Percentiles rank a stretch among this genome's conserved stretches.
Conservation (phyloP, 2,113 vertebrate genomes). For the Laterallus jamaicensis region DNA sequence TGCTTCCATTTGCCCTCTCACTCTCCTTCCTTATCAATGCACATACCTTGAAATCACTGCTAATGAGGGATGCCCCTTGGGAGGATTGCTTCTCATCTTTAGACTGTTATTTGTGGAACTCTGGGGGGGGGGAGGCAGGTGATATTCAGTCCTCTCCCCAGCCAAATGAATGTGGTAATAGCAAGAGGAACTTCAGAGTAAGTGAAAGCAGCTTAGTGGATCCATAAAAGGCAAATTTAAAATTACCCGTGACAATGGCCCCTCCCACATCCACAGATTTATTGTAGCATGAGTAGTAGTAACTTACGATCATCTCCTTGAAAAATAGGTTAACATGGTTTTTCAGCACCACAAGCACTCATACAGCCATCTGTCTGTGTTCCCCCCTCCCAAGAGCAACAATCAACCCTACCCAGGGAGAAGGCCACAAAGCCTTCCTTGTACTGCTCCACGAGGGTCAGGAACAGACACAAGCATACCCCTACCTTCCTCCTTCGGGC, state of each 20-base stretch:
- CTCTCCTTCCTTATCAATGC: background rate
- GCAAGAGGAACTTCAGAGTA: background rate
- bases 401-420: background rate
- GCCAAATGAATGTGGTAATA: background rate
- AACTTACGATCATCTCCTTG: conserved; percentile 4
- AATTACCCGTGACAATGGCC: background rate
- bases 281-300: conserved; percentile 13
- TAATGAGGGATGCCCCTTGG: background rate
- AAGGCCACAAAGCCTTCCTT: background rate
- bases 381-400: background rate
- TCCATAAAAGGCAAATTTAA: background rate
- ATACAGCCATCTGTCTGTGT: background rate
- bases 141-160: background rate
- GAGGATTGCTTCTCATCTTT: background rate
- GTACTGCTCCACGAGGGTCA: background rate
- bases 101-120: background rate
- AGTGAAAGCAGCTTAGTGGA: background rate
- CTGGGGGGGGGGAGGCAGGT: background rate
- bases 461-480: background rate
- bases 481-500: background rate
- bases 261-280: conserved; percentile 31
- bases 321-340: conserved; percentile 32
- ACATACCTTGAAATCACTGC: background rate
- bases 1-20: background rate
- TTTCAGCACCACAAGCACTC: conserved; percentile 1